Evolutionary conservation across 2,113 vertebrate species (phyloP), one percentile per base, ranked within the genome.

Genomic region (Archocentrus centrarchus): DNA sequence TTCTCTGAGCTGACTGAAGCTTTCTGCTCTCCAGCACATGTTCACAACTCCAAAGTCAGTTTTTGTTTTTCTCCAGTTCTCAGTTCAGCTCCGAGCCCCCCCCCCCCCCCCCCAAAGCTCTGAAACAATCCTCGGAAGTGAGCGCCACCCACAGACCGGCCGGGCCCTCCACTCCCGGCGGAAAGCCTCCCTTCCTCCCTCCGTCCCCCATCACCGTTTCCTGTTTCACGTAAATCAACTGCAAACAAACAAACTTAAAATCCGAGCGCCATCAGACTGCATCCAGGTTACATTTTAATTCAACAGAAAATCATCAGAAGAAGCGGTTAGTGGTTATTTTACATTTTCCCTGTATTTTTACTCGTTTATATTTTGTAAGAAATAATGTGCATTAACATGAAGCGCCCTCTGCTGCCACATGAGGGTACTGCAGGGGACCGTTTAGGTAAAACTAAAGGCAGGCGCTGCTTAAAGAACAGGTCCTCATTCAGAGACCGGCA

Each of bases 81-180:
- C 27, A 27, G 27, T 27, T 27, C 3, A 27, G 27, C 27, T 27
- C 27, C 27, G 27, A 30, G 7, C 64, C 83, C 35, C 41, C 84
- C 63, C 66, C 64, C 83, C 35, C 41, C 84, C 63, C 66, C 8
- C 39, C 8, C 2, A 27, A 27, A 27, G 70, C 84, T 61, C 83
- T 82, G 9, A 78, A 93, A 95, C 95, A 95, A 95, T 95, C 83
- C 89, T 92, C 90, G 94, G 94, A 95, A 95, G 91, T 88, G 86
- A 81, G 70, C 70, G 82, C 86, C 91, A 85, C 81, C 76, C 83
- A 20, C n/a, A 44, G 7, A 4, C 57, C 50, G 10, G 17, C 7
- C 18, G 20, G 2, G 3, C 20, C 53, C 8, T 22, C 17, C 24
- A 0, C 13, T 30, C 41, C 18, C 41, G 15, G 32, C 63, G 78